Conservation (phyloP, 2,113 vertebrate species). For the Ophthalmolycus amberensis region DNA sequence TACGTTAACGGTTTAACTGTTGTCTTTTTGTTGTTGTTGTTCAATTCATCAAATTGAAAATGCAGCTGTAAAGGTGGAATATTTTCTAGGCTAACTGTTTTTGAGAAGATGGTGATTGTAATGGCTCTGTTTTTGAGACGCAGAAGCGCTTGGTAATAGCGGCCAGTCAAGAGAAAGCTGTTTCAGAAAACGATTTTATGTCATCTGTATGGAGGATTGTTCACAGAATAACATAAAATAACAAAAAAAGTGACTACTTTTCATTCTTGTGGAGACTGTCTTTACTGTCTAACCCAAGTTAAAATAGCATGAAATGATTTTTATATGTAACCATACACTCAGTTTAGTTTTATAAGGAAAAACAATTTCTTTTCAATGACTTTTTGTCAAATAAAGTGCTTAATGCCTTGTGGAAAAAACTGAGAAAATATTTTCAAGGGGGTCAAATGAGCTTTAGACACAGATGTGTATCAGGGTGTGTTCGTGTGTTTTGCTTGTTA, state of each 20-base stretch:
- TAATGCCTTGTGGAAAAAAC: slow-evolving; percentile 17
- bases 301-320: slow-evolving; percentile 2
- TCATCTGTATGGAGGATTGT: background rate
- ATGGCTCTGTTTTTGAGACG: background rate
- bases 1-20: background rate
- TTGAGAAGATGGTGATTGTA: background rate
- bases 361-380: slow-evolving; percentile 23
- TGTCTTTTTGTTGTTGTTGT: background rate
- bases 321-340: slow-evolving; percentile 6
- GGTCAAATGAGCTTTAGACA: slow-evolving; percentile 38
- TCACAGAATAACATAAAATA: background rate
- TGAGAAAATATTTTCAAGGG: background rate
- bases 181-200: slow-evolving; percentile 5
- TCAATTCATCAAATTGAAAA: background rate
- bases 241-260: background rate
- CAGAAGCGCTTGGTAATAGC: background rate
- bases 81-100: background rate
- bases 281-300: background rate
- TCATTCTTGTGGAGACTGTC: background rate
- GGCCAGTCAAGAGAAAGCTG: slow-evolving; percentile 1
- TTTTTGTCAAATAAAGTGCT: slow-evolving; percentile 26
- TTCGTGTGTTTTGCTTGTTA: slow-evolving; percentile 55
- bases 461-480: slow-evolving; percentile 48
- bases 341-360: slow-evolving; percentile 19
- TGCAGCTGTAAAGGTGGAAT: slow-evolving; percentile 15